Conservation (phyloP, 1,140 invertebrate genomes). For the Halesus radiatus region DNA sequence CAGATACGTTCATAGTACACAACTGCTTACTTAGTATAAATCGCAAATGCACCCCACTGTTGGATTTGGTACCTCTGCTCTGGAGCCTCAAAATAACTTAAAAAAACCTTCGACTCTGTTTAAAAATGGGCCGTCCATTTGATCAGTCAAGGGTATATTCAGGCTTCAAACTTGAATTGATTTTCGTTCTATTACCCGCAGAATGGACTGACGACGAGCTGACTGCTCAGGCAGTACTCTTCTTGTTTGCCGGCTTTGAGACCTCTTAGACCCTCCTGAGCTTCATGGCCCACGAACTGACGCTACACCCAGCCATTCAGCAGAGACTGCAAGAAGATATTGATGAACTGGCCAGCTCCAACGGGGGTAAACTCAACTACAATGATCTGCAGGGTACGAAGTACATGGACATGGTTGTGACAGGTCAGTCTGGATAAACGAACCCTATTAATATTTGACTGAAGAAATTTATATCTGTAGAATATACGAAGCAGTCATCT, state of each 20-base stretch:
- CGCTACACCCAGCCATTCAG: slow-evolving; percentile 71
- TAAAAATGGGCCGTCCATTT: too few relatives aligned
- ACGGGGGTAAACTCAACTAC: slow-evolving; percentile 61
- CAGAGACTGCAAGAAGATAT: slow-evolving; percentile 72
- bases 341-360: slow-evolving; percentile 61
- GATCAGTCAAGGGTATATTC: too few relatives aligned
- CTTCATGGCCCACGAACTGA: slow-evolving; percentile 68
- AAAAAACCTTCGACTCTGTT: too few relatives aligned
- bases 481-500: too few relatives aligned
- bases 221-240: slow-evolving; percentile 66
- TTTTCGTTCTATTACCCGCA: slow-evolving; percentile 27
- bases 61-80: too few relatives aligned
- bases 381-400: slow-evolving; percentile 64
- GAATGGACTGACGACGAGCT: slow-evolving; percentile 64
- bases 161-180: too few relatives aligned
- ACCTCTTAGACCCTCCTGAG: slow-evolving; percentile 61
- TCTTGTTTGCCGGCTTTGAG: slow-evolving; percentile 70
- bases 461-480: too few relatives aligned
- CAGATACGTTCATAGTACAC: too few relatives aligned
- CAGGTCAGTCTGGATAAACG: slow-evolving; percentile 59
- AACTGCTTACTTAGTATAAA: too few relatives aligned
- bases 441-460: too few relatives aligned
- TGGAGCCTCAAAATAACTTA: too few relatives aligned
- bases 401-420: slow-evolving; percentile 65
- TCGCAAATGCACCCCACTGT: too few relatives aligned